Evolutionary conservation across 2,888 invertebrate genomes (phyloP).

Genomic region (Listrodromus nycthemerus): DNA sequence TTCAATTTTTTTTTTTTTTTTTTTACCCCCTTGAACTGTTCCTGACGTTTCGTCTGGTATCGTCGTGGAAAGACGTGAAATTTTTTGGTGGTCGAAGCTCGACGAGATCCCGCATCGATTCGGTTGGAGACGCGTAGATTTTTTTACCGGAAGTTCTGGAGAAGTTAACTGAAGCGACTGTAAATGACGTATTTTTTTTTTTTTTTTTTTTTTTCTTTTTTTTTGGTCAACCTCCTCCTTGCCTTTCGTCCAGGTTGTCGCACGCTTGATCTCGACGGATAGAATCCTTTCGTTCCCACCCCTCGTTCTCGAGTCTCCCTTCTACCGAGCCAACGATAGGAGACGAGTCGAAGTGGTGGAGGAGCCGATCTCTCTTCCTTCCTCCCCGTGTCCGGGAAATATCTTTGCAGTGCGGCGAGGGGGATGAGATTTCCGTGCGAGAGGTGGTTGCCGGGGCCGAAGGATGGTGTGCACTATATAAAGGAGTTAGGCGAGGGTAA

Average conservation of each 20-base stretch:
- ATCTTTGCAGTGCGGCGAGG: constrained; percentile 43
- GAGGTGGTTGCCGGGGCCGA: constrained; percentile 42
- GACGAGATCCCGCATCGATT: background rate
- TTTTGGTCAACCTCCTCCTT: background rate
- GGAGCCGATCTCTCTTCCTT: constrained; percentile 29
- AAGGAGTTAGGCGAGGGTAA: constrained; percentile 76
- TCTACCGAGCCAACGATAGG: constrained; percentile 38
- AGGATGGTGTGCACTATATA: constrained; percentile 35
- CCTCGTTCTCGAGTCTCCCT: constrained; percentile 30
- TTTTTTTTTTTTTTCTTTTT: background rate
- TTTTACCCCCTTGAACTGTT: background rate
- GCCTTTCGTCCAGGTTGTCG: constrained; percentile 37
- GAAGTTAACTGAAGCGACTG: too few relatives aligned
- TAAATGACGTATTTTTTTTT: background rate
- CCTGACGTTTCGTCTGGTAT: background rate
- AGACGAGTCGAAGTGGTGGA: constrained; percentile 30
- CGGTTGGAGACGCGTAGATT: background rate
- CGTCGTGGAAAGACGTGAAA: background rate
- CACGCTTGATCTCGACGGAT: constrained; percentile 48
- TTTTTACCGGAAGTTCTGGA: background rate
- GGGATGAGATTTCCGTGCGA: constrained; percentile 43
- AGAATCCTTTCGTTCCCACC: constrained; percentile 58
- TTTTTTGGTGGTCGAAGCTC: too few relatives aligned
- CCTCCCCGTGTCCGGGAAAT: constrained; percentile 48
- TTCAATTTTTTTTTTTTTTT: constrained; percentile 49